Evolutionary conservation across 2,797 vertebrate species (phyloP), one percentile per base, ranked within the genome.

Genomic region (Paguma larvata): DNA sequence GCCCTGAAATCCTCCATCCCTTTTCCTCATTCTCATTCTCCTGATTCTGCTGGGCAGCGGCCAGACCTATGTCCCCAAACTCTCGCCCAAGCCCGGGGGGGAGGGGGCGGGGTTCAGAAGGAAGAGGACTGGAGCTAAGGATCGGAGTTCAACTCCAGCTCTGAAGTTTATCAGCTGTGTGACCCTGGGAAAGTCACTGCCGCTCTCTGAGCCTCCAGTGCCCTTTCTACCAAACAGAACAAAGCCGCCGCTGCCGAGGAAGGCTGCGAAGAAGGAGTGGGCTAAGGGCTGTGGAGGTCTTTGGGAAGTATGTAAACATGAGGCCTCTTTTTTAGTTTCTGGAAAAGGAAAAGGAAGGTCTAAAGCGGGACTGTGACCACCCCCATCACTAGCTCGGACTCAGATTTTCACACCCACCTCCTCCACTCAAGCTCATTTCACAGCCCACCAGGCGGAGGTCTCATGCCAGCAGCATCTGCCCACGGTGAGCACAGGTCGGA

Each of bases 131-230:
- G 32, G 34, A 56, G 10, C 91, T 67, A 80, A 78, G 18, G 48
- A 46, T 70, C 80, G 77, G 73, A 80, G 46, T 80, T 97, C 67
- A 77, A 73, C 34, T 88, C 75, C 30, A 82, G 38, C 25, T 68
- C 79, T 80, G n/a, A 44, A 11, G 32, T 72, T 19, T 46, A 41
- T 32, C 84, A 53, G 25, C 94, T 85, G 12, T 80, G 89, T 85
- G 89, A 68, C 16, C 51, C 79, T 93, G 19, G 44, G 10, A 23
- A 91, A 89, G 67, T 82, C 65, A 38, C 51, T 27, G 83, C n/a
- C 46, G 46, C 83, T 70, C 85, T 95, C 91, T 86, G 89, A 93
- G 75, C n/a, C 59, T 85, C 72, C 70, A 56, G 27, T 15, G 51
- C 25, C 68, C 94, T 89, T 87, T 85, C 86, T 82, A 59, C 2